These are phyloP conservation scores for Oryzias melastigma DNA, from an alignment of 2,113 vertebrate species.

Conservation along the genomic window DNA sequence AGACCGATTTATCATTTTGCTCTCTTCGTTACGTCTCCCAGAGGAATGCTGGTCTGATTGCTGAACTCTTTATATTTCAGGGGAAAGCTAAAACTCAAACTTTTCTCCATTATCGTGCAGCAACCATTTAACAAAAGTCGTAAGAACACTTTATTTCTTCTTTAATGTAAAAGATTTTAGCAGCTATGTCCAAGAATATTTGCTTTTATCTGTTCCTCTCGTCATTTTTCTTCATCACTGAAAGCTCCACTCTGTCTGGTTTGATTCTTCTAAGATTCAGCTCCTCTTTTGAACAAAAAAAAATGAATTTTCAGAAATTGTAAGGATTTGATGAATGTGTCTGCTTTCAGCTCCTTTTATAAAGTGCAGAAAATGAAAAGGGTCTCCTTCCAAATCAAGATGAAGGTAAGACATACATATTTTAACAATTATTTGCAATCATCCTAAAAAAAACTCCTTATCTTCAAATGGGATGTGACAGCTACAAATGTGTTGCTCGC, in stretches of 20 bases:
- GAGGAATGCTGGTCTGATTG: too few species aligned
- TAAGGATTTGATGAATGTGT: neutral
- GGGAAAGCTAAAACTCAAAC: too few species aligned
- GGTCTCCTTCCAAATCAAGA: too few species aligned
- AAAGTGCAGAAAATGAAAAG: too few species aligned
- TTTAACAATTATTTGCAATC: neutral
- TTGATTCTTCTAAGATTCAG: conserved; percentile 14
- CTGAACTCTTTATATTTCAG: too few species aligned
- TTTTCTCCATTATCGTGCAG: too few species aligned
- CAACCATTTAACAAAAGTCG: too few species aligned
- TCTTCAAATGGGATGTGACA: neutral
- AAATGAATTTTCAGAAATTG: conserved; percentile 3
- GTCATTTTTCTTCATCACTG: conserved; percentile 11
- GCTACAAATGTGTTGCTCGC: conserved; percentile 2
- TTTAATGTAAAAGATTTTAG: conserved; percentile 24
- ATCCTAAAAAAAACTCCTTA: too few species aligned
- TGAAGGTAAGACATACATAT: conserved; percentile 11
- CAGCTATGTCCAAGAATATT: conserved; percentile 29
- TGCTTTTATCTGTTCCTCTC: conserved; percentile 38
- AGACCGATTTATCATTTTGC: too few species aligned
- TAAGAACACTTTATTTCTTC: conserved; percentile 9
- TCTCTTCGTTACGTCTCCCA: too few species aligned
- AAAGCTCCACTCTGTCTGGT: conserved; percentile 26
- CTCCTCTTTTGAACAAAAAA: conserved; percentile 6
- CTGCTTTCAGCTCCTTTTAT: too few species aligned